phyloP scores from a whole-genome alignment of 1,140 invertebrate genomes.

The Papilio polyxenes region DNA sequence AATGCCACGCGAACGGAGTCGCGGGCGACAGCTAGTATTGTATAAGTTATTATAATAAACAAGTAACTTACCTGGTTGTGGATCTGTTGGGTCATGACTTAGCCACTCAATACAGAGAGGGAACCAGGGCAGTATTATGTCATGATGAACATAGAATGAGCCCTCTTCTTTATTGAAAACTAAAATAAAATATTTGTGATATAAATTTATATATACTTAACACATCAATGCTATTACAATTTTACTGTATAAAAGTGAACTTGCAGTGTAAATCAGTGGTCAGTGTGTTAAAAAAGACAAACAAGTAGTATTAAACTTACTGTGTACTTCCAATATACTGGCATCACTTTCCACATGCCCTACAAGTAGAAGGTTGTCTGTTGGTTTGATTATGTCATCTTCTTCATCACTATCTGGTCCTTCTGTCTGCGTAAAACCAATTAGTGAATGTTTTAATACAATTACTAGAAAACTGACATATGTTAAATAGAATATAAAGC shows the following conservation, averaged over 20 bases:
- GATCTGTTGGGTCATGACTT: constrained; percentile 88
- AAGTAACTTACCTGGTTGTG: constrained; percentile 81
- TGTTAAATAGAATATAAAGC: too few species aligned
- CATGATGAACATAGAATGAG: constrained; percentile 96
- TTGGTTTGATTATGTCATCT: constrained; percentile 93
- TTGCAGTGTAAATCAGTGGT: too few species aligned
- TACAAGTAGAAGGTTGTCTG: constrained; percentile 95
- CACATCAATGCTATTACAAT: not conserved
- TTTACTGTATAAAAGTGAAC: not conserved
- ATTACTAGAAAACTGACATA: not conserved
- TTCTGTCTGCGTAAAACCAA: constrained; percentile 75
- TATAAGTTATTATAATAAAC: too few species aligned
- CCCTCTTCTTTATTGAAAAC: constrained; percentile 95
- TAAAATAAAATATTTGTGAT: constrained; percentile 73
- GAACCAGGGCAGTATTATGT: constrained; percentile 92
- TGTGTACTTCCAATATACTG: constrained; percentile 92
- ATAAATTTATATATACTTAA: not conserved
- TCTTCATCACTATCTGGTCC: constrained; percentile 93
- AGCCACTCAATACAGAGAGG: constrained; percentile 96
- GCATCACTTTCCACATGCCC: constrained; percentile 93
- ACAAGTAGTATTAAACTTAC: constrained; percentile 76
- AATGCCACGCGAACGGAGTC: too few species aligned
- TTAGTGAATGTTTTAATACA: not conserved
- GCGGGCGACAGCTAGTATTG: too few species aligned
- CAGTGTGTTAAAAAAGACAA: constrained; percentile 12